Evolutionary conservation across 2,888 invertebrate species (phyloP), one percentile per base, ranked within the genome.

Genomic region (Lymantria monacha): DNA sequence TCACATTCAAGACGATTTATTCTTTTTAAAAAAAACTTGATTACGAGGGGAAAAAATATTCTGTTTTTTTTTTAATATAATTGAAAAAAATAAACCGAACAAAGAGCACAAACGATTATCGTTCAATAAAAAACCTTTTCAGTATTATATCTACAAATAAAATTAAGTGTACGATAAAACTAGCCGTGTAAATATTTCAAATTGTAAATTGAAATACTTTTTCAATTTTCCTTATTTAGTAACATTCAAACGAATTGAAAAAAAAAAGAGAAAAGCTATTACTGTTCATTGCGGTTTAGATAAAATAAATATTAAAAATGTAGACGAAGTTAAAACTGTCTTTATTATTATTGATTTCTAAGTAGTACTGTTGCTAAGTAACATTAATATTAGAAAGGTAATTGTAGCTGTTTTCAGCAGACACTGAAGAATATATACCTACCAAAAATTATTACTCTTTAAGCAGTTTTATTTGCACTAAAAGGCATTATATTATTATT

Each of bases 331-430:
- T 44, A 49, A 49, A 44, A 45, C 41, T 49, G 36, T 15, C 44
- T 41, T 46, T 30, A 22, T 49, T 54, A 55, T 59, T 62, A 62
- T 59, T 53, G 50, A 51, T 54, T 53, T 59, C 55, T 55, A 48
- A 55, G 41, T 22, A 22, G 22, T 3, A 22, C 3, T 22, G 53
- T 54, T 53, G 55, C 55, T 55, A 48, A 55, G 41, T 51, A 59
- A 38, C 51, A 49, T 45, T 48, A 50, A 45, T 51, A 50, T 48
- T 51, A 46, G 57, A 62, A 57, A 55, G 59, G 53, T 52, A 48
- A 38, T 46, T 52, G 48, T 42, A 42, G 30, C 53, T 30, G 51
- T 54, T 49, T 12, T 42, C 31, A 38, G 9, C 12, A 11, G 31
- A 41, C 31, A 31, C 31, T 33, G 41, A 33, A 11, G 30, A 12